A percentile compares a stretch with the other conserved stretches of the same genome.
phyloP scores from a whole-genome alignment of 1,140 invertebrate species.

The Vanessa tameamea region DNA sequence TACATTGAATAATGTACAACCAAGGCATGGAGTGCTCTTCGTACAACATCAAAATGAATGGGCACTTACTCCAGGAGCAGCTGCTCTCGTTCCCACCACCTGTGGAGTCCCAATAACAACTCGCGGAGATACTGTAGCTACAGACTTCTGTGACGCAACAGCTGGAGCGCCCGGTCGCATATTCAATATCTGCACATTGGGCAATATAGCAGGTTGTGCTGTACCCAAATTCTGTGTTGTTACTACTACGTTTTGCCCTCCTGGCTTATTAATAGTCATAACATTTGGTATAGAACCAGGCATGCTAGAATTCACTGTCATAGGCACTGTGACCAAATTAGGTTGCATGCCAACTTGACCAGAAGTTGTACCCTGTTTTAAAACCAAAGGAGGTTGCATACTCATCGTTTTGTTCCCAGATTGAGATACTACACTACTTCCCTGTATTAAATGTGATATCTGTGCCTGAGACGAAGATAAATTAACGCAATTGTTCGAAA shows the following conservation, averaged over 20 bases:
- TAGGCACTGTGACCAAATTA: constrained; percentile 85
- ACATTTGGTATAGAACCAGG: constrained; percentile 74
- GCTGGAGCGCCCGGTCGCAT: constrained; percentile 86
- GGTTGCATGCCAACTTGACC: constrained; percentile 82
- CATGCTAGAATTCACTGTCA: constrained; percentile 83
- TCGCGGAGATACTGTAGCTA: constrained; percentile 85
- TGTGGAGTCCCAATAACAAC: constrained; percentile 90
- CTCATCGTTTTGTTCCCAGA: constrained; percentile 80
- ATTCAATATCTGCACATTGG: constrained; percentile 93
- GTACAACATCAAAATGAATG: constrained; percentile 10
- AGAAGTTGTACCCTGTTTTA: constrained; percentile 83
- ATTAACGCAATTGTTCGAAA: constrained; percentile 83
- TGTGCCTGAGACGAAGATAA: constrained; percentile 73
- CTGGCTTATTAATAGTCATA: constrained; percentile 79
- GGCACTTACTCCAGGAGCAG: constrained; percentile 88
- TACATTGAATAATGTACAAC: constrained; percentile 6
- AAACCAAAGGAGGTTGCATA: constrained; percentile 84
- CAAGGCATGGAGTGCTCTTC: constrained; percentile 18
- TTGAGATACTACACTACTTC: constrained; percentile 74
- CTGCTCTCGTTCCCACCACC: constrained; percentile 89
- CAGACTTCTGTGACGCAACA: constrained; percentile 86
- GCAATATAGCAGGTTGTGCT: constrained; percentile 83
- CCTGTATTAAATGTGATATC: constrained; percentile 65
- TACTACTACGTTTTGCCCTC: constrained; percentile 79
- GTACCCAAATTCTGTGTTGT: constrained; percentile 82